These are phyloP conservation scores for Alexandromys fortis DNA, from an alignment of 2,113 vertebrate genomes.

Conservation along the genomic window DNA sequence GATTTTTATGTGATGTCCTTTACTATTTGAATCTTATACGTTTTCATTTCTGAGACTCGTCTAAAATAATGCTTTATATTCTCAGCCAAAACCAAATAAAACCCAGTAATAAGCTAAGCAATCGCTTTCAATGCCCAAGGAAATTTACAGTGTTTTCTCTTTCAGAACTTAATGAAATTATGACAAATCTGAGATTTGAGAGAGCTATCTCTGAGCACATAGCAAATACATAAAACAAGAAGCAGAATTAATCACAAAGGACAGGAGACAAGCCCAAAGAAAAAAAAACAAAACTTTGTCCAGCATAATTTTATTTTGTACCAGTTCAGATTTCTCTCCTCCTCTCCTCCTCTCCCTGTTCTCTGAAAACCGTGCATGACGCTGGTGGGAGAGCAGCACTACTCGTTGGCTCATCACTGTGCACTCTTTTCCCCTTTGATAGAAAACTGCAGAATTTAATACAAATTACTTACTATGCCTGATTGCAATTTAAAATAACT, in stretches of 20 bases:
- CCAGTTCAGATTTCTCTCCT: not conserved
- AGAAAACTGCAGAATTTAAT: not conserved
- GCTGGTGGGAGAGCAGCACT: no score
- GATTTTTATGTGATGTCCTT: not conserved
- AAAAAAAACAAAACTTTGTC: not conserved
- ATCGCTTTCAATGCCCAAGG: not conserved
- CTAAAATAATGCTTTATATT: not conserved
- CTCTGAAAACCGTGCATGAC: not conserved
- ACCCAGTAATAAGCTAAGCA: not conserved
- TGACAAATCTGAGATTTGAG: not conserved
- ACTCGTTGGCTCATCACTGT: not conserved
- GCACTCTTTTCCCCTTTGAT: not conserved
- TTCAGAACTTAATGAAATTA: not conserved
- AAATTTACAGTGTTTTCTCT: not conserved
- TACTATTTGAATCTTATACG: not conserved
- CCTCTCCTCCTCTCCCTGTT: not conserved
- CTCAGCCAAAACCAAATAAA: not conserved
- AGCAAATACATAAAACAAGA: not conserved
- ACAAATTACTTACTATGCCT: not conserved
- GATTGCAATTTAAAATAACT: slow-evolving; percentile 20
- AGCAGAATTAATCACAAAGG: not conserved
- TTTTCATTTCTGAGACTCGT: not conserved
- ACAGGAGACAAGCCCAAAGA: not conserved
- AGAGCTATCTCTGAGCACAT: not conserved
- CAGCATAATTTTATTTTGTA: not conserved